Evolutionary conservation across 2,113 vertebrate species (phyloP).

Genomic region (Noturus placidus): DNA sequence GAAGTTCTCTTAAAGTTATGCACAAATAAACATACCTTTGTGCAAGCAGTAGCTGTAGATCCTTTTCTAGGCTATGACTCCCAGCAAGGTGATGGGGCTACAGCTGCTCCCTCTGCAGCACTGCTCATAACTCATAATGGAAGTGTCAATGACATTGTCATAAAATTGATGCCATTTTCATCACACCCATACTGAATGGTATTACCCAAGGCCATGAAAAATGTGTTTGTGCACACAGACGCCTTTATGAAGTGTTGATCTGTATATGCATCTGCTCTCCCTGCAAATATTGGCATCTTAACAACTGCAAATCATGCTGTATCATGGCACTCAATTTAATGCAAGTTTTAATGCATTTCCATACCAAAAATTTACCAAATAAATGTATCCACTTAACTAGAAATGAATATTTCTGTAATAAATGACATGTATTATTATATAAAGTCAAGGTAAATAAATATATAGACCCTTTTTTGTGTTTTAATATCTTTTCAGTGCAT

Average conservation of each 20-base stretch:
- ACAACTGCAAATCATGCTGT: not conserved
- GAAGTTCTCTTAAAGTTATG: not conserved
- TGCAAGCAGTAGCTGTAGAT: conserved; percentile 39
- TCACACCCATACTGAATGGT: conserved; percentile 57
- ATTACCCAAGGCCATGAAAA: conserved; percentile 52
- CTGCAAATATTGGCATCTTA: conserved; percentile 10
- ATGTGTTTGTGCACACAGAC: not conserved
- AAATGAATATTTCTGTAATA: not conserved
- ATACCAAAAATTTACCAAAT: not conserved
- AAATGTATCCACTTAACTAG: not conserved
- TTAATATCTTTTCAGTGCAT: not conserved
- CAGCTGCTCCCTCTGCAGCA: conserved; percentile 56
- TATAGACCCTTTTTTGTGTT: not conserved
- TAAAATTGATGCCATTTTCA: conserved; percentile 69
- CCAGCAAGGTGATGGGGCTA: conserved; percentile 63
- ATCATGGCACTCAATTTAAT: not conserved
- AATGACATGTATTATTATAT: not conserved
- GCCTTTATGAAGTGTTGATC: conserved; percentile 3
- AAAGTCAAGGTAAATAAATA: not conserved
- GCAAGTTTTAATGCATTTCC: not conserved
- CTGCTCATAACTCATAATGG: conserved; percentile 58
- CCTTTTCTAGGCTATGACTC: conserved; percentile 60
- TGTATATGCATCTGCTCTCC: conserved; percentile 30
- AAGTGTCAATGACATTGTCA: conserved; percentile 44
- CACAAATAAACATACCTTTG: conserved; percentile 12